These are phyloP conservation scores for Neotoma lepida DNA, from an alignment of 2,113 vertebrate genomes.

Conservation along the genomic window DNA sequence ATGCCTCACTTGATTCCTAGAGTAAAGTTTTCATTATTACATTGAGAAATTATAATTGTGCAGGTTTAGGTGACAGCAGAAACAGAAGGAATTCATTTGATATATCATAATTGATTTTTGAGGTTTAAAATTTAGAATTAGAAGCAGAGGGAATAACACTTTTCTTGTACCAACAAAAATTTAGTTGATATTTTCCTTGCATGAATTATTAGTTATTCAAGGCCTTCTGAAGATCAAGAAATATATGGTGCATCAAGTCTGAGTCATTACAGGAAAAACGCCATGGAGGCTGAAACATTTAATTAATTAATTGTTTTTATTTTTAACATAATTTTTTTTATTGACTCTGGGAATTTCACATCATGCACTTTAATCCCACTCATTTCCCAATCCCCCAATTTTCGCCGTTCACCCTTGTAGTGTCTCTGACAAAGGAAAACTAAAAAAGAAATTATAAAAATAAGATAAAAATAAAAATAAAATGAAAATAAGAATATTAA, in stretches of 20 bases:
- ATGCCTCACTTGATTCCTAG: background rate
- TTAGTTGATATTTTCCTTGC: background rate
- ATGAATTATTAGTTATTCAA: background rate
- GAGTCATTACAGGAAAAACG: background rate
- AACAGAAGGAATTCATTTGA: background rate
- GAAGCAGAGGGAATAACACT: background rate
- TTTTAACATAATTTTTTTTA: too few species aligned
- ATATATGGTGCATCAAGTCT: background rate
- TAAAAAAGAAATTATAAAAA: background rate
- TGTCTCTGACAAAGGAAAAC: background rate
- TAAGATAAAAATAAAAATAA: background rate
- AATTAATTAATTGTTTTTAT: background rate
- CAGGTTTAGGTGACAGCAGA: background rate
- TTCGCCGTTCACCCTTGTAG: background rate
- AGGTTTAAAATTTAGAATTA: background rate
- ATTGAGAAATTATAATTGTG: background rate
- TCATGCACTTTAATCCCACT: too few species aligned
- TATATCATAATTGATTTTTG: background rate
- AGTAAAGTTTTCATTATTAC: background rate
- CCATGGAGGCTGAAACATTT: background rate
- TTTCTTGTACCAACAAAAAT: background rate
- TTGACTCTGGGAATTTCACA: too few species aligned
- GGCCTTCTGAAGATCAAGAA: background rate
- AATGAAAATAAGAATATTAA: background rate
- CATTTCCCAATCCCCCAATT: background rate